phyloP scores from a whole-genome alignment of 2,797 vertebrate species.

The Eupleurogrammus muticus region DNA sequence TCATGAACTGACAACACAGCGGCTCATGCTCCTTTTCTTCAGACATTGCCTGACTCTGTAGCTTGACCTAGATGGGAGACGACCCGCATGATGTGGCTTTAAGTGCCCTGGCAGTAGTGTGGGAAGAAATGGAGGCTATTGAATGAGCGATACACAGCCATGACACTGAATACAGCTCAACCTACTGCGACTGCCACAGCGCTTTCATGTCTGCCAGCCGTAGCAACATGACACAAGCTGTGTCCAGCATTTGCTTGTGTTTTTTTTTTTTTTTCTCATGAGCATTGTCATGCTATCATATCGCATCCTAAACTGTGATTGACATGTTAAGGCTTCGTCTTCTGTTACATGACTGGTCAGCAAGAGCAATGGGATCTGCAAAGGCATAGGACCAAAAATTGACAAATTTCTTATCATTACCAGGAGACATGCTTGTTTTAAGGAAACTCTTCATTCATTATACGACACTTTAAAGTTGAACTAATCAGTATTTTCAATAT shows the following conservation, averaged over 20 bases:
- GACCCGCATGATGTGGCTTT: slow-evolving; percentile 73
- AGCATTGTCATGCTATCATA: background rate
- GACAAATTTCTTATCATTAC: background rate
- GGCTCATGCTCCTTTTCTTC: slow-evolving; percentile 41
- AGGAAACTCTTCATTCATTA: background rate
- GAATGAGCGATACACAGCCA: slow-evolving; percentile 44
- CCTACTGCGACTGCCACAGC: slow-evolving; percentile 28
- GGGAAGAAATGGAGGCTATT: slow-evolving; percentile 42
- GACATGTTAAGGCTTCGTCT: slow-evolving; percentile 2
- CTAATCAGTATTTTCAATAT: background rate
- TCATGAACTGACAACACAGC: slow-evolving; percentile 44
- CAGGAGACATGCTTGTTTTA: background rate
- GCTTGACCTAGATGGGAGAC: slow-evolving; percentile 74
- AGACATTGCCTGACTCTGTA: slow-evolving; percentile 43
- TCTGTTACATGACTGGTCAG: background rate
- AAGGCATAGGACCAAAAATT: background rate
- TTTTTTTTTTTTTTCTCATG: slow-evolving; percentile 8
- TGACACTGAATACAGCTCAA: slow-evolving; percentile 38
- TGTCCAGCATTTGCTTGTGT: slow-evolving; percentile 5
- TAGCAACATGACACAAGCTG: slow-evolving; percentile 12
- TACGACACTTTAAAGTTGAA: background rate
- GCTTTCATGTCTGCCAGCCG: slow-evolving; percentile 25
- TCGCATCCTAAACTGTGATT: slow-evolving; percentile 8
- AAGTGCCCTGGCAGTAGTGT: slow-evolving; percentile 62
- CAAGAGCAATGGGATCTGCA: background rate